Percentiles rank a stretch among this genome's conserved stretches.
These are phyloP conservation scores for Grus americana DNA, from an alignment of 2,113 vertebrate genomes.

Conservation along the genomic window DNA sequence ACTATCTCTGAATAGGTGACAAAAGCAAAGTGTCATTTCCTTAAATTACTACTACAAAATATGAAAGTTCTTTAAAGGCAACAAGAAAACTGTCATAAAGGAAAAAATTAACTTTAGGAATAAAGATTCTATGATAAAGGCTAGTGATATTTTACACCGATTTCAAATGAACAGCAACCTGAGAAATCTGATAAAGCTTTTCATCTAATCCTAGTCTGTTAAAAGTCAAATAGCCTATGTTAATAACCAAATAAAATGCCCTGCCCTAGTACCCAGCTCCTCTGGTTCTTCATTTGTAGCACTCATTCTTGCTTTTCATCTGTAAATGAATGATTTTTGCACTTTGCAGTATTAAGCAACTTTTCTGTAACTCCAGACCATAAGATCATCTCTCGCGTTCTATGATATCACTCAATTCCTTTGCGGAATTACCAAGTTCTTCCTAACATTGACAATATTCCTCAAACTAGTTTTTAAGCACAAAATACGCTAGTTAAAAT, in stretches of 20 bases:
- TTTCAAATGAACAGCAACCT: background rate
- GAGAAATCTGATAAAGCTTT: background rate
- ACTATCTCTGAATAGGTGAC: background rate
- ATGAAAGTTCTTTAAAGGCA: background rate
- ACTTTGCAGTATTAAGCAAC: background rate
- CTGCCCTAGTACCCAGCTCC: background rate
- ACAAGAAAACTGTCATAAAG: background rate
- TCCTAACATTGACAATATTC: background rate
- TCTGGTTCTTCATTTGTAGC: background rate
- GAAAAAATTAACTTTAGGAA: background rate
- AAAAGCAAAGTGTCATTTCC: background rate
- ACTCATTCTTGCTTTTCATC: background rate
- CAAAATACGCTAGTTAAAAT: background rate
- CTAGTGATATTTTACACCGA: accelerated
- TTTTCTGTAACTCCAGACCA: background rate
- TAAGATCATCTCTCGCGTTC: background rate
- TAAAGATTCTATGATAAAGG: background rate
- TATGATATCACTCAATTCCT: background rate
- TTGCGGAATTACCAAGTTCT: background rate
- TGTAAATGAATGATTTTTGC: background rate
- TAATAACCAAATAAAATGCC: background rate
- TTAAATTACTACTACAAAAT: background rate
- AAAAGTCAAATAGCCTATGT: background rate
- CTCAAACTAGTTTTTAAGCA: background rate
- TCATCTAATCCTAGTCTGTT: background rate